These are phyloP conservation scores for Drosophila littoralis DNA, from an alignment of 1,140 invertebrate species.

Conservation along the genomic window DNA sequence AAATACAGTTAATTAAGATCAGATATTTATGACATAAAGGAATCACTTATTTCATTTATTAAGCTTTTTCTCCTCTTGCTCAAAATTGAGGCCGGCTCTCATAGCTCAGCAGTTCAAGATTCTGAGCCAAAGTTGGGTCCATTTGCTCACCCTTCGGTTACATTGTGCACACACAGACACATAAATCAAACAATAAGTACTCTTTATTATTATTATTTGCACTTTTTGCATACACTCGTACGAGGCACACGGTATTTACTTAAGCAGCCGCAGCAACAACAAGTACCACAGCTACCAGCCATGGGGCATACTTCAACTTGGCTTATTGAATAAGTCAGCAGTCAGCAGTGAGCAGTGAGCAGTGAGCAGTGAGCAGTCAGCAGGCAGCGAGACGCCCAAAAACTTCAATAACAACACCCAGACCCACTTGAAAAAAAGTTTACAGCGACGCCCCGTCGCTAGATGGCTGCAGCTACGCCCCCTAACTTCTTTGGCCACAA, in stretches of 20 bases:
- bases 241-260: conserved; percentile 67
- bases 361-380: conserved; percentile 44
- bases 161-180: conserved; percentile 81
- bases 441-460: conserved; percentile 72
- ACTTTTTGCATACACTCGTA: conserved; percentile 77
- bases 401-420: conserved; percentile 80
- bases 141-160: conserved; percentile 32
- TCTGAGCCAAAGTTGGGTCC: neutral
- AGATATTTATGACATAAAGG: neutral
- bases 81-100: neutral
- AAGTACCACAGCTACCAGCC: conserved; percentile 54
- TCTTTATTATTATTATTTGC: conserved; percentile 84
- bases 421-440: conserved; percentile 58
- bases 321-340: conserved; percentile 84
- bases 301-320: conserved; percentile 82
- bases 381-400: conserved; percentile 47
- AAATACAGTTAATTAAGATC: conserved; percentile 14
- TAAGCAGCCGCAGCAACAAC: conserved; percentile 64
- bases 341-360: conserved; percentile 44
- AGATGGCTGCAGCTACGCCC: conserved; percentile 61
- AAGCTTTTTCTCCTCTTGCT: neutral
- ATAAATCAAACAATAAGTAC: conserved; percentile 84
- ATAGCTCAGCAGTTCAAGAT: conserved; percentile 6
- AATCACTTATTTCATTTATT: conserved; percentile 1
- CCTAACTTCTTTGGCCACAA: conserved; percentile 19